These are phyloP conservation scores for Anabacerthia variegaticeps DNA, from an alignment of 2,797 vertebrate species.

Conservation along the genomic window DNA sequence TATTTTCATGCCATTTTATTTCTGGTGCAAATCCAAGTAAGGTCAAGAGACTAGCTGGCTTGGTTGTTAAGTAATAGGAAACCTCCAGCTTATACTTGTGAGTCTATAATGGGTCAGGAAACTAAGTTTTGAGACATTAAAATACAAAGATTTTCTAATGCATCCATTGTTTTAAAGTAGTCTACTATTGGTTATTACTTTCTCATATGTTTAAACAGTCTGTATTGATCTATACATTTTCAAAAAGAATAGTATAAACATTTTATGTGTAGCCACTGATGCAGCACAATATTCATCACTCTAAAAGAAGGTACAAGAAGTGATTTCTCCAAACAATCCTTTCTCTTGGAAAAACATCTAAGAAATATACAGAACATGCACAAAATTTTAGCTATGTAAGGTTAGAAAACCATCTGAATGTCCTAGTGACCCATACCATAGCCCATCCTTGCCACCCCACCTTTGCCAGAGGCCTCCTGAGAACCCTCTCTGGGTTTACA, in stretches of 20 bases:
- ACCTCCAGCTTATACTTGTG: background rate
- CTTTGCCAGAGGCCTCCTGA: background rate
- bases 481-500: background rate
- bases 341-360: background rate
- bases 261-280: background rate
- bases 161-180: background rate
- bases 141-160: background rate
- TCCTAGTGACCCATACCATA: background rate
- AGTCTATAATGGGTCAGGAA: background rate
- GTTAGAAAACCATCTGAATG: background rate
- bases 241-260: background rate
- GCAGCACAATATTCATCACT: background rate
- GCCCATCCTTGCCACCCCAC: background rate
- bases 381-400: background rate
- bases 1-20: background rate
- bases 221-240: background rate
- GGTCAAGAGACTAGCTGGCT: constrained; percentile 28
- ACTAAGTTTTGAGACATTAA: background rate
- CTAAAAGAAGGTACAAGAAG: background rate
- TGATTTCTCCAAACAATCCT: background rate
- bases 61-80: background rate
- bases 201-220: background rate
- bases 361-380: background rate
- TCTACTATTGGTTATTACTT: background rate
- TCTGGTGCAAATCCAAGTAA: constrained; percentile 23